These are phyloP conservation scores for Sphenodon punctatus DNA, from an alignment of 2,797 vertebrate species.

Conservation along the genomic window DNA sequence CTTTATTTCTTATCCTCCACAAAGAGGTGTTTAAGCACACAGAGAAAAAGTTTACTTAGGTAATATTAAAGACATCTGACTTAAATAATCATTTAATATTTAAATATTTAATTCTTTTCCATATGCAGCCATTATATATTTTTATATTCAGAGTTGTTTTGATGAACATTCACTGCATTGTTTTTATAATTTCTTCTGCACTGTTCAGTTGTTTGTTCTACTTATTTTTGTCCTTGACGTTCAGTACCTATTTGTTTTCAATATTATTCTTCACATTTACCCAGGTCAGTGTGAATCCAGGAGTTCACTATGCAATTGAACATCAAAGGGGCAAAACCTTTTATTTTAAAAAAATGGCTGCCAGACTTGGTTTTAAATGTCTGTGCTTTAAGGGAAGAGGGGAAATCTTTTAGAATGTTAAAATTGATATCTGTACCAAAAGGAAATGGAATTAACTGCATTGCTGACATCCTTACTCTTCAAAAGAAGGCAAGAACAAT, in stretches of 20 bases:
- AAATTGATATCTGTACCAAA: neutral
- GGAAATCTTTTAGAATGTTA: neutral
- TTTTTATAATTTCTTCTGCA: slow-evolving; percentile 42
- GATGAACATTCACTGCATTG: slow-evolving; percentile 15
- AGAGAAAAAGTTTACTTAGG: neutral
- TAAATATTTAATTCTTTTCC: slow-evolving; percentile 9
- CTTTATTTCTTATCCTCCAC: neutral
- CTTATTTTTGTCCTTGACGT: slow-evolving; percentile 24
- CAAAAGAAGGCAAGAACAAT: too few relatives aligned
- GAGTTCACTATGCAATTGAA: neutral
- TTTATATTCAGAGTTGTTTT: slow-evolving; percentile 26
- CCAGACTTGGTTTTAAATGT: neutral
- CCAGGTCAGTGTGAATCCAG: neutral
- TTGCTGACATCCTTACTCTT: too few relatives aligned
- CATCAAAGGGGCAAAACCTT: neutral
- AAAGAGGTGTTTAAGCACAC: neutral
- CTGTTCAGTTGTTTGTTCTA: slow-evolving; percentile 13
- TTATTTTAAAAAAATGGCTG: neutral
- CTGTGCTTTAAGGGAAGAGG: neutral
- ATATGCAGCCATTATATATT: neutral
- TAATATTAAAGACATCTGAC: neutral
- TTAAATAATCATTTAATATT: slow-evolving; percentile 24
- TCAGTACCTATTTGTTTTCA: slow-evolving; percentile 18
- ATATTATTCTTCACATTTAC: neutral
- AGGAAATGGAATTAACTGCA: neutral